Conservation (phyloP, 2,113 vertebrate species). For the Ivindomyrus marchei region DNA sequence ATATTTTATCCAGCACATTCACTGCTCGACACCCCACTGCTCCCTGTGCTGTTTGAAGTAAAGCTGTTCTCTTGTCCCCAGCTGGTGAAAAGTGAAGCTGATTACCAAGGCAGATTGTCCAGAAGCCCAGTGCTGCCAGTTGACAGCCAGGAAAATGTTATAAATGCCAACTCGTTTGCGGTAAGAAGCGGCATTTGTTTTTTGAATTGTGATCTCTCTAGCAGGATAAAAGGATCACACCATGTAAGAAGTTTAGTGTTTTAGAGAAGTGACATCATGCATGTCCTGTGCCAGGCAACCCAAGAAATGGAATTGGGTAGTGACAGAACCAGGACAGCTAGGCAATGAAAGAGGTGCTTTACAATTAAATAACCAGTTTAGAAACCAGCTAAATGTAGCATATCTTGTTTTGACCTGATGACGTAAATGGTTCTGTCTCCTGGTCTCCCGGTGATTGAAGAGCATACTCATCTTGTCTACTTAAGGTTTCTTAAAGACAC, state of each 20-base stretch:
- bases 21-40: background rate
- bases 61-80: slow-evolving; percentile 22
- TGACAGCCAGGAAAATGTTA: slow-evolving; percentile 64
- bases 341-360: background rate
- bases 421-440: background rate
- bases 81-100: slow-evolving; percentile 56
- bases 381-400: background rate
- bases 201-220: background rate
- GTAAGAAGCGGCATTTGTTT: slow-evolving; percentile 43
- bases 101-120: slow-evolving; percentile 56
- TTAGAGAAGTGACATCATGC: background rate
- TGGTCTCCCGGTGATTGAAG: background rate
- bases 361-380: background rate
- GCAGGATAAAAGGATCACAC: background rate
- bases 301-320: background rate
- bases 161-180: slow-evolving; percentile 67
- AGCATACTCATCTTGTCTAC: background rate
- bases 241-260: background rate
- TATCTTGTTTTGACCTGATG: background rate
- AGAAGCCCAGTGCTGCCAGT: slow-evolving; percentile 67
- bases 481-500: background rate
- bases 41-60: background rate
- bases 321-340: background rate
- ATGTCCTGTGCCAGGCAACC: background rate
- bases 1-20: background rate